These are phyloP conservation scores for Labeo rohita DNA, from an alignment of 2,113 vertebrate species.

Conservation along the genomic window DNA sequence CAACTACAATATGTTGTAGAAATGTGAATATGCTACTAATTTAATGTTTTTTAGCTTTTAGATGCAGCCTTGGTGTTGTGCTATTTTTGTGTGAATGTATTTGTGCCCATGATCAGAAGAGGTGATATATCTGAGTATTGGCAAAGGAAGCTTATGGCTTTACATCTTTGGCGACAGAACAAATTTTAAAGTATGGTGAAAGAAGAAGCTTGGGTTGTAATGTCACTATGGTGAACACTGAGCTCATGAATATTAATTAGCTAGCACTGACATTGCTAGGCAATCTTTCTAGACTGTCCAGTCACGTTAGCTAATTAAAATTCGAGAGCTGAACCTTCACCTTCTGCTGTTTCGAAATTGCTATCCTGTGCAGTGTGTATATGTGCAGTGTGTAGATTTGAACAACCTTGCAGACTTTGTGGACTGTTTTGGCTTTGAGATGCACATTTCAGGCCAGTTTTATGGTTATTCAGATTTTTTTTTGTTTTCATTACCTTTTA, in stretches of 20 bases:
- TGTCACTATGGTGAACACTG: background rate
- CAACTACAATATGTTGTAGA: too few species aligned
- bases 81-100: too few species aligned
- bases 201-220: background rate
- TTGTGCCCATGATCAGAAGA: too few species aligned
- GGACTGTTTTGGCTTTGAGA: background rate
- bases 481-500: background rate
- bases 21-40: too few species aligned
- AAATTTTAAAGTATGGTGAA: background rate
- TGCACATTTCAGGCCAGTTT: background rate
- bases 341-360: background rate
- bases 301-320: slow-evolving; percentile 7
- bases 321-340: background rate
- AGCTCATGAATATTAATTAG: too few species aligned
- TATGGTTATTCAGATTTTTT: background rate
- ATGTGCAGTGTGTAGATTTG: background rate
- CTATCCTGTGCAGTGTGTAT: background rate
- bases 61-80: too few species aligned
- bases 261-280: background rate
- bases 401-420: background rate
- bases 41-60: too few species aligned
- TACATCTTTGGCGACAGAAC: background rate
- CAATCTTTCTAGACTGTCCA: background rate
- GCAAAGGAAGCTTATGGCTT: background rate
- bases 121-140: background rate